A percentile compares a stretch with the other conserved stretches of the same genome.
These are phyloP conservation scores for Limulus polyphemus DNA, from an alignment of 2,888 invertebrate genomes.

Conservation along the genomic window DNA sequence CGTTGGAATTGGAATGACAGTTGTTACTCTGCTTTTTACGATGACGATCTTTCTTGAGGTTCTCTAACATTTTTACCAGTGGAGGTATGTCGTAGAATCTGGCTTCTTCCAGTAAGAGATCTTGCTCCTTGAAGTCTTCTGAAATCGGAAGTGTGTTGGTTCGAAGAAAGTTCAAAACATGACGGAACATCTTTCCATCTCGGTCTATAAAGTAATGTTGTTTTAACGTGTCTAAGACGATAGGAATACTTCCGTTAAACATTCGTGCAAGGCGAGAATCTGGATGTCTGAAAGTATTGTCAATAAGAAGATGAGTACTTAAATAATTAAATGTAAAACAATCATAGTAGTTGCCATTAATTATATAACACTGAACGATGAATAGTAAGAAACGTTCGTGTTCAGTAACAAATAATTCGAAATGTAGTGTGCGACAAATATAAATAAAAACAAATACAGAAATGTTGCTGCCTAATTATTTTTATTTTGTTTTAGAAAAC, in stretches of 20 bases:
- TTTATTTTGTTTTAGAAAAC: too few relatives aligned
- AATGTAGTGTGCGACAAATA: too few relatives aligned
- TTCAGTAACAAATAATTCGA: too few relatives aligned
- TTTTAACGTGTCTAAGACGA: constrained; percentile 86
- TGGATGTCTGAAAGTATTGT: constrained; percentile 59
- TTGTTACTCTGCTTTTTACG: constrained; percentile 13
- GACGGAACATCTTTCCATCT: constrained; percentile 94
- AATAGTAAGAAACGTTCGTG: too few relatives aligned
- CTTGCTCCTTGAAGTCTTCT: constrained; percentile 69
- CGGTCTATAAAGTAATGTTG: constrained; percentile 98
- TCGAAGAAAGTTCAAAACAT: constrained; percentile 91
- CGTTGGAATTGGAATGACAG: constrained; percentile 8
- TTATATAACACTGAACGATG: too few relatives aligned
- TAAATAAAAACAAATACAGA: too few relatives aligned
- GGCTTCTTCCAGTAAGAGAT: constrained; percentile 79
- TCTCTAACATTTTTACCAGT: constrained; percentile 34
- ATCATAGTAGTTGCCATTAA: too few relatives aligned
- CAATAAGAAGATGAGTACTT: too few relatives aligned
- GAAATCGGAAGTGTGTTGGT: constrained; percentile 77
- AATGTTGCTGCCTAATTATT: too few relatives aligned
- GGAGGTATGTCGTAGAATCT: constrained; percentile 70
- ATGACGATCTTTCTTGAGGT: constrained; percentile 18
- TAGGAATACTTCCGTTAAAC: constrained; percentile 90
- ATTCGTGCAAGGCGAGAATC: constrained; percentile 82
- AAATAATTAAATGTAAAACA: too few relatives aligned